Conservation (phyloP, 2,113 vertebrate species). For the Sminthopsis crassicaudata region DNA sequence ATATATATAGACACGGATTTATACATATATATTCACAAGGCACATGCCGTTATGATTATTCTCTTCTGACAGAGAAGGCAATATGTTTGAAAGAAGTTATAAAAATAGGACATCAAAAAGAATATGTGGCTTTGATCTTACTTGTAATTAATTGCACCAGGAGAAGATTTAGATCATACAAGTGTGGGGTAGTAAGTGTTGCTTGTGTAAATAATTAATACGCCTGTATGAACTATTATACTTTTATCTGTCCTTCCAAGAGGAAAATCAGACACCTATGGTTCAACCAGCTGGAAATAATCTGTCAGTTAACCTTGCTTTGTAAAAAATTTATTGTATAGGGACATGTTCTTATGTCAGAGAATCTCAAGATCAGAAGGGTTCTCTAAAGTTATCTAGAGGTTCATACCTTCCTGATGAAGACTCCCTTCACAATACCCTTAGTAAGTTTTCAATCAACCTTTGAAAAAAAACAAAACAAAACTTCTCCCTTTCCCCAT, state of each 20-base stretch:
- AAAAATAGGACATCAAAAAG: slow-evolving; percentile 85
- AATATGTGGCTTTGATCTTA: slow-evolving; percentile 80
- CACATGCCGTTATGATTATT: slow-evolving; percentile 79
- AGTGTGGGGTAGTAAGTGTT: slow-evolving; percentile 74
- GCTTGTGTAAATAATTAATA: slow-evolving; percentile 83
- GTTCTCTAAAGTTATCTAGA: background rate
- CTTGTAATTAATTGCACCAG: slow-evolving; percentile 82
- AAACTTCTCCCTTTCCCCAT: background rate
- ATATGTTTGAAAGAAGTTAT: slow-evolving; percentile 74
- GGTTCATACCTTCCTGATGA: background rate
- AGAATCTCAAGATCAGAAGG: slow-evolving; percentile 44
- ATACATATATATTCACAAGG: slow-evolving; percentile 48
- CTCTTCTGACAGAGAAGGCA: slow-evolving; percentile 74
- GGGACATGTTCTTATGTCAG: slow-evolving; percentile 49
- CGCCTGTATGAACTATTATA: slow-evolving; percentile 69
- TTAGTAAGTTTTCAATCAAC: background rate
- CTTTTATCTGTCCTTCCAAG: slow-evolving; percentile 74
- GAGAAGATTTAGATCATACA: slow-evolving; percentile 78
- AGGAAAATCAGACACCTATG: slow-evolving; percentile 51
- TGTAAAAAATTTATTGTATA: slow-evolving; percentile 25
- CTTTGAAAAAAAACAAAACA: background rate
- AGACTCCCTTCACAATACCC: background rate
- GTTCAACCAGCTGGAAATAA: slow-evolving; percentile 63
- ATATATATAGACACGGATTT: background rate
- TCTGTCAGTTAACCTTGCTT: slow-evolving; percentile 32